These are phyloP conservation scores for Agriopis leucophaearia DNA, from an alignment of 2,888 invertebrate genomes.

Conservation along the genomic window DNA sequence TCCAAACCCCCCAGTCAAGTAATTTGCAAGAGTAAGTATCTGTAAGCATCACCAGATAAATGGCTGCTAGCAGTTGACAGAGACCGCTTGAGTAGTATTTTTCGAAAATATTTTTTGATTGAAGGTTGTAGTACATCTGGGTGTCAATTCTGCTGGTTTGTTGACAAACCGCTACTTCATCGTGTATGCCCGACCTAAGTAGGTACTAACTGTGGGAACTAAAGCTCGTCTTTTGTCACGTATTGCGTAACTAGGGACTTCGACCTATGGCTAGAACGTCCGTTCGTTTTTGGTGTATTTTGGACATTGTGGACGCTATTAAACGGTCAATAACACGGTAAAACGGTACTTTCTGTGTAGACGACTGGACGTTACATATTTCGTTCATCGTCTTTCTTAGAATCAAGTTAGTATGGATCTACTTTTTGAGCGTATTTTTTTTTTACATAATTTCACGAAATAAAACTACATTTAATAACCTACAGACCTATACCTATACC, in stretches of 20 bases:
- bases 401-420: neutral
- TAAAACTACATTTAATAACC: too few species aligned
- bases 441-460: too few species aligned
- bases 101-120: too few species aligned
- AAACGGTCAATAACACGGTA: slow-evolving; percentile 36
- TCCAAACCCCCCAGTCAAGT: too few species aligned
- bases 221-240: slow-evolving; percentile 25
- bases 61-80: too few species aligned
- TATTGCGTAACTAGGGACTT: slow-evolving; percentile 40
- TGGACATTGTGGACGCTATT: slow-evolving; percentile 35
- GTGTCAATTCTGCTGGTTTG: too few species aligned
- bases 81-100: too few species aligned
- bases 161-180: neutral
- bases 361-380: neutral
- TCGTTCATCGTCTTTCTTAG: neutral
- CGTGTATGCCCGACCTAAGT: slow-evolving; percentile 11
- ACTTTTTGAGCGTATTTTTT: neutral
- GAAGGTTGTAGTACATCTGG: too few species aligned
- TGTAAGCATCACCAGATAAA: too few species aligned
- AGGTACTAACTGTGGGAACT: slow-evolving; percentile 18
- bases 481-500: too few species aligned
- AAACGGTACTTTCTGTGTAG: slow-evolving; percentile 21
- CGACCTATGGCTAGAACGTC: slow-evolving; percentile 23
- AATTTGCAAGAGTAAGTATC: too few species aligned
- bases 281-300: slow-evolving; percentile 26